Evolutionary conservation across 2,888 invertebrate genomes (phyloP).

Genomic region (Trichacis sp.): DNA sequence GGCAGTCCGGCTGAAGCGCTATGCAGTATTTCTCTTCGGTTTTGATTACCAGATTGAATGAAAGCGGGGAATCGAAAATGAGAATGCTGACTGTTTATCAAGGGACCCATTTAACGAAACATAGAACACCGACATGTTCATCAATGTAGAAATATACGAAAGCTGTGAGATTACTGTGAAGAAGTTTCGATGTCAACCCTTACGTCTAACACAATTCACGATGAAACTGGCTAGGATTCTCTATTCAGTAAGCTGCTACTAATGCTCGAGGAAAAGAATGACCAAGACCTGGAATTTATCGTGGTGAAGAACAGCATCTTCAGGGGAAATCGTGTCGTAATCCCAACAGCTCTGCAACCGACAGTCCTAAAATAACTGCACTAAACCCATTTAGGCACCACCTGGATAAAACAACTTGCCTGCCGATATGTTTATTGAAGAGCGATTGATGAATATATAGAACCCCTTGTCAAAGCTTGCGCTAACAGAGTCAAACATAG

Average conservation of each 20-base stretch:
- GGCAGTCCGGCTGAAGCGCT: conserved; percentile 19
- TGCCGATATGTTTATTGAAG: conserved; percentile 42
- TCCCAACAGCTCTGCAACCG: conserved; percentile 24
- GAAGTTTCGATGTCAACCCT: neutral
- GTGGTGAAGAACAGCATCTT: conserved; percentile 31
- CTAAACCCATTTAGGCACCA: conserved; percentile 33
- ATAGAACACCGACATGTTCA: neutral
- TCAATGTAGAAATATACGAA: neutral
- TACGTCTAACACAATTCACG: conserved; percentile 6
- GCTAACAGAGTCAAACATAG: conserved; percentile 14
- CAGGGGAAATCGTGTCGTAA: conserved; percentile 47
- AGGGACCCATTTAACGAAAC: neutral
- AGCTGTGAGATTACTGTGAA: conserved; percentile 7
- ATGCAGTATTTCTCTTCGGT: conserved; percentile 18
- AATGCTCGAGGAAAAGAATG: neutral
- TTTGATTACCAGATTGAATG: conserved; percentile 18
- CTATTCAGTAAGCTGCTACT: neutral
- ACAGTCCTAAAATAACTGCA: conserved; percentile 33
- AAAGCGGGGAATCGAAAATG: conserved; percentile 8
- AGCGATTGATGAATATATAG: conserved; percentile 37
- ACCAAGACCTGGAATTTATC: conserved; percentile 6
- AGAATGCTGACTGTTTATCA: conserved; percentile 27
- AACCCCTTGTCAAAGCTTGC: conserved; percentile 25
- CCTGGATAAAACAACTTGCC: conserved; percentile 37
- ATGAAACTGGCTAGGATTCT: conserved; percentile 6